Evolutionary conservation across 1,140 invertebrate genomes (phyloP).

Genomic region (Hycleus phaleratus): DNA sequence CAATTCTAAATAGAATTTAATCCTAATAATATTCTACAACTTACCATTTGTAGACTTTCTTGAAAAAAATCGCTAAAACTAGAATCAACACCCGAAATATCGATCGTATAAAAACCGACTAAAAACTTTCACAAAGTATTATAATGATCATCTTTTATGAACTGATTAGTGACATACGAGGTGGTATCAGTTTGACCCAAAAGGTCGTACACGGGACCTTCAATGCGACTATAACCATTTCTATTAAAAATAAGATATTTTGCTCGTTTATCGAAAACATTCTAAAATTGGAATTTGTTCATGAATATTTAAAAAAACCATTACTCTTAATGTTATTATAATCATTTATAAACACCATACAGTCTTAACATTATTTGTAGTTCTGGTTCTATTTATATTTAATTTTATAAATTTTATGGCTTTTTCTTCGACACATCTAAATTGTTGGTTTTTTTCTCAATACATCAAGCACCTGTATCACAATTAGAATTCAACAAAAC

Average conservation of each 20-base stretch:
- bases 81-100: background rate
- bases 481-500: too few relatives aligned
- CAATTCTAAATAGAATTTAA: background rate
- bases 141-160: constrained; percentile 4
- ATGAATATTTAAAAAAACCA: too few relatives aligned
- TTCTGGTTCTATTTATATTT: too few relatives aligned
- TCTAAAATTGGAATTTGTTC: constrained; percentile 4
- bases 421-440: too few relatives aligned
- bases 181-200: constrained; percentile 10
- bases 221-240: background rate
- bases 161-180: constrained; percentile 12
- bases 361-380: too few relatives aligned
- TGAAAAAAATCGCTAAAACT: too few relatives aligned
- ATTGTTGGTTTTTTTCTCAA: too few relatives aligned
- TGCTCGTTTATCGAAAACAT: background rate
- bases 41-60: background rate
- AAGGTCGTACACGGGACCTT: constrained; percentile 8
- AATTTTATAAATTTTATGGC: too few relatives aligned
- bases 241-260: background rate
- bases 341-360: too few relatives aligned
- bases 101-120: background rate
- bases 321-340: too few relatives aligned
- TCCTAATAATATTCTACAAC: background rate
- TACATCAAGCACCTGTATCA: too few relatives aligned
- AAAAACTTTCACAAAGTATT: constrained; percentile 2